These are phyloP conservation scores for Pseudolycoriella hygida DNA, from an alignment of 2,888 invertebrate species.

Conservation along the genomic window DNA sequence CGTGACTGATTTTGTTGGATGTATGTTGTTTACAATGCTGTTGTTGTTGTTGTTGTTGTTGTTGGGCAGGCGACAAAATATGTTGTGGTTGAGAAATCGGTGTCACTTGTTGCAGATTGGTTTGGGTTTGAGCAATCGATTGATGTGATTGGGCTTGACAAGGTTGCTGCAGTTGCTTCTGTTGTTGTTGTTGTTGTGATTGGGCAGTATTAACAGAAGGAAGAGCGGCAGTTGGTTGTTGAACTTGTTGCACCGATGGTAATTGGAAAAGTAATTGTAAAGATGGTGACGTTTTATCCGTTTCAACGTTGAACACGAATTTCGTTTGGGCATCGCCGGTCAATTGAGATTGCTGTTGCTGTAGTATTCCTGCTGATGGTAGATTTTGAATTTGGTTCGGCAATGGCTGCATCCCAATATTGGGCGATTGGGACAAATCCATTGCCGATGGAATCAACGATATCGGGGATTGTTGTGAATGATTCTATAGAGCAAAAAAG, in stretches of 20 bases:
- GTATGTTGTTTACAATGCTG: constrained; percentile 9
- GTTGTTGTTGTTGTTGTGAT: background rate
- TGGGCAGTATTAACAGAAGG: too few relatives aligned
- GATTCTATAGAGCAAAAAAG: constrained; percentile 8
- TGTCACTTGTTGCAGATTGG: constrained; percentile 3
- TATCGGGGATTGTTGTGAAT: constrained; percentile 23
- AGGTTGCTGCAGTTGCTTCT: background rate
- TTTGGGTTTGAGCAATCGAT: constrained; percentile 4
- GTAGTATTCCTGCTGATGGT: background rate
- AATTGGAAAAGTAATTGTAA: constrained; percentile 28
- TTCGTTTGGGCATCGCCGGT: constrained; percentile 20
- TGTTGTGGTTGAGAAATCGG: constrained; percentile 16
- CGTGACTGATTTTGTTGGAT: constrained; percentile 10
- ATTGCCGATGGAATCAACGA: constrained; percentile 24
- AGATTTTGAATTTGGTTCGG: constrained; percentile 8
- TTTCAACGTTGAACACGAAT: constrained; percentile 28
- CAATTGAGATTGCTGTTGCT: constrained; percentile 8
- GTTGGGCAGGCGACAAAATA: background rate
- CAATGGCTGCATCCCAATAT: constrained; percentile 18
- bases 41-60: background rate
- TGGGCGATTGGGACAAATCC: constrained; percentile 13
- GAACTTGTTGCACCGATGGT: constrained; percentile 18
- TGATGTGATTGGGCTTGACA: background rate
- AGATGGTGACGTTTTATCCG: constrained; percentile 26
- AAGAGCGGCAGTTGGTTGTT: constrained; percentile 12